Conservation (phyloP, 2,113 vertebrate species). For the Muscicapa adusta region DNA sequence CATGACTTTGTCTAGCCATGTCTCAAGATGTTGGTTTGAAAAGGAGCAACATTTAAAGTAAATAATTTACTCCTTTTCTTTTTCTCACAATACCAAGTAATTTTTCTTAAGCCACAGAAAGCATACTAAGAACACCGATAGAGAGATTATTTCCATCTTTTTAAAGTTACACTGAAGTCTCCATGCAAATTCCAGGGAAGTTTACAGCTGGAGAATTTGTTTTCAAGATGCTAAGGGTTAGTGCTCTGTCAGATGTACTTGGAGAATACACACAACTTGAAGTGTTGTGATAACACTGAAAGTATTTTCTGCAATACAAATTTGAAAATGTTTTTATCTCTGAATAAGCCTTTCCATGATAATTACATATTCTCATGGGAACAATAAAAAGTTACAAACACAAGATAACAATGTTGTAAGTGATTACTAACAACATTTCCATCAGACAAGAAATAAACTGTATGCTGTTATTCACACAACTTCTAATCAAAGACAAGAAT, state of each 20-base stretch:
- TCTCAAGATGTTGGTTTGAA: not conserved
- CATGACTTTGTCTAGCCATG: not conserved
- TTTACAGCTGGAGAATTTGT: not conserved
- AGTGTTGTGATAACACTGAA: not conserved
- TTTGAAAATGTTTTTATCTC: slow-evolving; percentile 5
- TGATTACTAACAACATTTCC: slow-evolving; percentile 22
- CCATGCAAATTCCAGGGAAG: not conserved
- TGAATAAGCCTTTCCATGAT: not conserved
- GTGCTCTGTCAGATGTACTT: not conserved
- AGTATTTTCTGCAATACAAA: not conserved
- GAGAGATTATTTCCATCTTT: not conserved
- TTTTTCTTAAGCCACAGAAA: not conserved
- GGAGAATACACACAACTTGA: not conserved
- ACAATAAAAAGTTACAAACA: slow-evolving; percentile 20
- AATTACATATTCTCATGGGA: not conserved
- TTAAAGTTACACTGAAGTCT: not conserved
- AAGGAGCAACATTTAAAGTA: not conserved
- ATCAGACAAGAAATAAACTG: not conserved
- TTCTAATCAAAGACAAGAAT: slow-evolving; percentile 31
- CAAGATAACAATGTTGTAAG: not conserved
- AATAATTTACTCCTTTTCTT: not conserved
- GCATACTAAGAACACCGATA: not conserved
- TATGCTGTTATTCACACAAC: not conserved
- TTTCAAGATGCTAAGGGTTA: not conserved
- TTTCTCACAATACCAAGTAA: not conserved